Conservation (phyloP, 2,113 vertebrate genomes). For the Engystomops pustulosus region DNA sequence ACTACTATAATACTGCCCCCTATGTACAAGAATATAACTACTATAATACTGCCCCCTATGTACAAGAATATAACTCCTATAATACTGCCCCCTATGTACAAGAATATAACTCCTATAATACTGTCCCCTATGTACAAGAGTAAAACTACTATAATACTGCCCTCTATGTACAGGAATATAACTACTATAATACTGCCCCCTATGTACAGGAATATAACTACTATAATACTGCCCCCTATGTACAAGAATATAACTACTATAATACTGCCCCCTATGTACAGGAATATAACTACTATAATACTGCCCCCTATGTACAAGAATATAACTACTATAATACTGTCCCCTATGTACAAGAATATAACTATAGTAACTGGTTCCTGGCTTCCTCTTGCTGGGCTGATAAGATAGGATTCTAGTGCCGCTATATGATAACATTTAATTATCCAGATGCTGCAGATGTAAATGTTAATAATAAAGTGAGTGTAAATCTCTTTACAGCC, state of each 20-base stretch:
- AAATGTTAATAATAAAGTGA: conserved; percentile 52
- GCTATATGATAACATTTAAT: conserved; percentile 55
- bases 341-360: neutral
- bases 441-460: conserved; percentile 53
- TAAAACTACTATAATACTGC: conserved; percentile 12
- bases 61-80: conserved; percentile 3
- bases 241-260: conserved; percentile 15
- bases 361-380: too few species aligned
- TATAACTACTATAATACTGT: conserved; percentile 14
- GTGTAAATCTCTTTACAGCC: conserved; percentile 56
- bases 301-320: neutral
- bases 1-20: conserved; percentile 9
- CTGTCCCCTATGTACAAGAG: neutral
- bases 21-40: conserved; percentile 8
- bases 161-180: neutral
- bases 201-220: conserved; percentile 6
- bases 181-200: neutral
- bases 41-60: conserved; percentile 1
- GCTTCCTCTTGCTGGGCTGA: neutral
- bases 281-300: conserved; percentile 1
- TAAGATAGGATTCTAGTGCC: neutral
- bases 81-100: neutral
- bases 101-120: conserved; percentile 15
- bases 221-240: neutral
- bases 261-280: neutral